Percentiles rank a stretch among this genome's conserved stretches.
phyloP scores from a whole-genome alignment of 30 jellyfish, hydroid and myxozoan species.

The Cassiopea andromeda region DNA sequence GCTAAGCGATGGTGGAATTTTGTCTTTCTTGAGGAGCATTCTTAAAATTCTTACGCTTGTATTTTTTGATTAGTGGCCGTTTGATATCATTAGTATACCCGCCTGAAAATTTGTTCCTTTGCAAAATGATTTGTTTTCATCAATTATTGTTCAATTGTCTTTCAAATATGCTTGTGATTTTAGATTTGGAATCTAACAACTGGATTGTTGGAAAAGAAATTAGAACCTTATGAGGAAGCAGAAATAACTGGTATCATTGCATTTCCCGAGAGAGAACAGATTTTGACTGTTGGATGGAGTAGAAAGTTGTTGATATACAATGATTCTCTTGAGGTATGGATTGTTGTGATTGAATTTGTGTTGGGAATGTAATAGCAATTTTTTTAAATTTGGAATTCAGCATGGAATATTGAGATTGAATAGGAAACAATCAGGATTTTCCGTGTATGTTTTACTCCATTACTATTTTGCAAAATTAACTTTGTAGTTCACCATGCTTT shows the following conservation, averaged over 20 bases:
- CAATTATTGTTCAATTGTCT: neutral
- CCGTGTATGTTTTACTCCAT: no score
- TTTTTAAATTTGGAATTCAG: no score
- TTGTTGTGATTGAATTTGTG: no score
- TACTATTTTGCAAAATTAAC: no score
- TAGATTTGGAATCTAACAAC: constrained; percentile 80
- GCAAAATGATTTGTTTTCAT: neutral
- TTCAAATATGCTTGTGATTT: neutral
- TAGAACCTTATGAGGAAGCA: constrained; percentile 75
- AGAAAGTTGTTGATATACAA: constrained; percentile 68
- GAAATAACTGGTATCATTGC: constrained; percentile 76
- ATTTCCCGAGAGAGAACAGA: constrained; percentile 67
- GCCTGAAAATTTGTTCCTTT: neutral
- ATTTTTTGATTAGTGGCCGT: neutral
- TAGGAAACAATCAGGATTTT: no score
- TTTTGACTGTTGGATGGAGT: constrained; percentile 84
- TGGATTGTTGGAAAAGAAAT: constrained; percentile 56
- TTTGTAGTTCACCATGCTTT: no score
- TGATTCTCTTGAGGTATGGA: constrained; percentile 51
- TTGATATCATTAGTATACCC: no score
- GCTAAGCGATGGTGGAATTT: no score
- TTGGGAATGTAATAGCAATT: no score
- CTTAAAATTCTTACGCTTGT: neutral
- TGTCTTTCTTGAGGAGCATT: no score
- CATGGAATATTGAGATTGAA: no score